Evolutionary conservation across 2,113 vertebrate genomes (phyloP).

Genomic region (Cyphomyrus discorhynchus): DNA sequence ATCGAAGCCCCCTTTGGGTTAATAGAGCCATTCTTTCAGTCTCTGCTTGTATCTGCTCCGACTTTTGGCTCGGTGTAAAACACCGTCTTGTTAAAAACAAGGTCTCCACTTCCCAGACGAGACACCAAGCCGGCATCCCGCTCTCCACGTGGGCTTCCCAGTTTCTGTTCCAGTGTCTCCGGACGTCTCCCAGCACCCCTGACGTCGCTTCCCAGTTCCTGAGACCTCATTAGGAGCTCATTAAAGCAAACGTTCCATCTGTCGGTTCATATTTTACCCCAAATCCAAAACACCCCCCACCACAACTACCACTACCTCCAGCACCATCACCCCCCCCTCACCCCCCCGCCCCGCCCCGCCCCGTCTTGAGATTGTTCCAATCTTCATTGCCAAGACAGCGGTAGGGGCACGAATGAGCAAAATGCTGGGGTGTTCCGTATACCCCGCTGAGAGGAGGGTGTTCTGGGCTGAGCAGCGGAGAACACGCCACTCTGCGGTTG

Average conservation of each 20-base stretch:
- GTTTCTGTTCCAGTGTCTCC: neutral
- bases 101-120: neutral
- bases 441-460: neutral
- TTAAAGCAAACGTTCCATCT: constrained; percentile 61
- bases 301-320: neutral
- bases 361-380: constrained; percentile 28
- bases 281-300: constrained; percentile 17
- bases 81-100: neutral
- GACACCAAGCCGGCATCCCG: neutral
- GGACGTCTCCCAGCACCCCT: neutral
- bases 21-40: neutral
- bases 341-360: neutral
- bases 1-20: neutral
- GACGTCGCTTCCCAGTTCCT: constrained; percentile 34
- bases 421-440: neutral
- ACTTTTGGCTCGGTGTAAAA: neutral
- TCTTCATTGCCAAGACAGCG: constrained; percentile 34
- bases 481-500: neutral
- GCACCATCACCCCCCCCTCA: neutral
- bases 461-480: neutral
- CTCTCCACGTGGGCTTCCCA: neutral
- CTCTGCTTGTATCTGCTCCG: neutral
- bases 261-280: constrained; percentile 31
- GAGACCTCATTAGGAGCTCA: constrained; percentile 46
- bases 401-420: constrained; percentile 11